These are phyloP conservation scores for Sphenodon punctatus DNA, from an alignment of 2,797 vertebrate genomes.

Conservation along the genomic window DNA sequence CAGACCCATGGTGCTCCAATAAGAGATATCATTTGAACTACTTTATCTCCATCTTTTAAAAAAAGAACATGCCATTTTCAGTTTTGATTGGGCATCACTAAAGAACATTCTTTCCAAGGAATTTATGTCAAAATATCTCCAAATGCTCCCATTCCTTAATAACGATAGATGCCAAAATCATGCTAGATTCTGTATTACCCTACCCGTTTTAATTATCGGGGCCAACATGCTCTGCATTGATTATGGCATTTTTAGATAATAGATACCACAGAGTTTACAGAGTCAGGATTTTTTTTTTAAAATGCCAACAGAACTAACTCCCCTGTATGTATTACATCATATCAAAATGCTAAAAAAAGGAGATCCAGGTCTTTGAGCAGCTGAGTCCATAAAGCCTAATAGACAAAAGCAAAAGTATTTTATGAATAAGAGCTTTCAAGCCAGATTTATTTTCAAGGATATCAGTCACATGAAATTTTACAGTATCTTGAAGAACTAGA, in stretches of 20 bases:
- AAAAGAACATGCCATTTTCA: no score
- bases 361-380: slow-evolving; percentile 18
- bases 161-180: slow-evolving; percentile 43
- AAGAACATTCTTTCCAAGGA: slow-evolving; percentile 20
- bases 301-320: slow-evolving; percentile 51
- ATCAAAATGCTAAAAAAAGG: slow-evolving; percentile 7
- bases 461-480: fast-evolving
- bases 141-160: no score
- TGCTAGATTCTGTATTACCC: slow-evolving; percentile 1
- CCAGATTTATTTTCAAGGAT: not conserved
- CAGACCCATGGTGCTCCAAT: no score
- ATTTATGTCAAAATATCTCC: slow-evolving; percentile 31
- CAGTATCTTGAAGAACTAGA: not conserved
- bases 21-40: no score
- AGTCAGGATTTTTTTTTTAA: slow-evolving; percentile 52
- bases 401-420: not conserved
- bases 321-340: slow-evolving; percentile 1
- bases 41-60: no score
- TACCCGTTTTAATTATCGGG: slow-evolving; percentile 11
- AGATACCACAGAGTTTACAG: not conserved
- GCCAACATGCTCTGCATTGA: slow-evolving; percentile 31
- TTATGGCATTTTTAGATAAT: slow-evolving; percentile 37
- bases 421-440: not conserved
- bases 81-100: fast-evolving
- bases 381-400: not conserved